Base-by-base conservation (phyloP, 2,888 invertebrate genomes). In the Parnassius apollo region DNA sequence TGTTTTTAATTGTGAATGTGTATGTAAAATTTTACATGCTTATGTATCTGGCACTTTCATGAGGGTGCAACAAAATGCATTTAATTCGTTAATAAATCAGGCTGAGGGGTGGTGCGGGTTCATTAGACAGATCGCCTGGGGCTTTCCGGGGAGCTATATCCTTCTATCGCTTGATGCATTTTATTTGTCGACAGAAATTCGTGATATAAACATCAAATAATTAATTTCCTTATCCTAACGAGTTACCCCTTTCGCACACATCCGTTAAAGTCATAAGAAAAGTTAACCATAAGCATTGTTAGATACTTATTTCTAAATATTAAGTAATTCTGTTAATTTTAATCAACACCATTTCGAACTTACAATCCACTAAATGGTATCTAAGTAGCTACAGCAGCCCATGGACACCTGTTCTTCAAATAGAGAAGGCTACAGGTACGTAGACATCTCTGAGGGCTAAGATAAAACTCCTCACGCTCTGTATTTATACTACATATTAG, bases 1-100 rank as follows among this genome's bases (percentile, higher is more conserved):
- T 35, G 25, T 35, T 35, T 25, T 35, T 7, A 35, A 35, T 35
- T 7, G 35, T 35, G 4, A 35, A 35, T 25, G 25, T 25, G 3
- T 25, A 25, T 3, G 25, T 59, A 57, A 68, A 67, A 62, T 66
- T 60, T 66, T 63, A 68, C 69, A 67, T 62, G 58, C 59, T 68
- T 55, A 68, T 73, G 74, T 72, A 75, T 74, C 71, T 73, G 73
- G 69, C 74, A 80, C 80, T 85, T 83, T 78, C 78, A 83, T 78
- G 81, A 80, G 87, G 88, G 88, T 88, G 91, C 88, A 89, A 77
- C 78, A 86, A 86, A 86, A 90, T 90, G 91, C 91, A 85, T 88
- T 91, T 91, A 91, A 91, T 91, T 91, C 79, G 91, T 91, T 90
- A 91, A 91, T 91, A 91, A 91, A 91, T 91, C 91, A 89, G 90